Evolutionary conservation across 2,113 vertebrate species (phyloP).

Genomic region (Potamarius usumacintae): DNA sequence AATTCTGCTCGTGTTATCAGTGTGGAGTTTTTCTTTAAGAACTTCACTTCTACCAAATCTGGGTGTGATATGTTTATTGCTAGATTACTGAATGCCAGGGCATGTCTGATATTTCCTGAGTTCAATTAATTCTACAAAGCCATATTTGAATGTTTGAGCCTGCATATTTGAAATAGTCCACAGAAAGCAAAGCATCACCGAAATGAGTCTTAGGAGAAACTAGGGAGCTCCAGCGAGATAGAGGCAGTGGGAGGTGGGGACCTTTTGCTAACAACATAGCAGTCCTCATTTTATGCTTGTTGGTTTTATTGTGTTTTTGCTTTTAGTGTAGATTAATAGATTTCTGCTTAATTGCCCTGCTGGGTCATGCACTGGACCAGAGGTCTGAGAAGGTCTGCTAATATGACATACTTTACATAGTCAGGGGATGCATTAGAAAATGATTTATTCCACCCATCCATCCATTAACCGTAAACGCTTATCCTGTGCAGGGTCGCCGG

Average conservation of each 20-base stretch:
- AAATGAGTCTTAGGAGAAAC: not conserved
- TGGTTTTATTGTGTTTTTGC: slow-evolving; percentile 62
- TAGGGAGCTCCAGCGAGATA: slow-evolving; percentile 16
- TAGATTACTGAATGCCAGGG: not conserved
- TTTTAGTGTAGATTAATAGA: slow-evolving; percentile 50
- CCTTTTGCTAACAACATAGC: slow-evolving; percentile 56
- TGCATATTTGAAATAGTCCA: not conserved
- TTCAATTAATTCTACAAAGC: not conserved
- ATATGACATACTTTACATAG: not conserved
- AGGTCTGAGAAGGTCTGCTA: not conserved
- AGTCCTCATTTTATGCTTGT: slow-evolving; percentile 64
- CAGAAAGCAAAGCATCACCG: not conserved
- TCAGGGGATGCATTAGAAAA: not conserved
- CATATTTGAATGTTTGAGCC: not conserved
- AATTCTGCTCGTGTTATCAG: not conserved
- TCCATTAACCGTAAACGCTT: too few relatives aligned
- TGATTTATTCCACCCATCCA: too few relatives aligned
- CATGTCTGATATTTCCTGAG: not conserved
- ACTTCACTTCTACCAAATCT: not conserved
- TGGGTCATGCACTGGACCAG: slow-evolving; percentile 54
- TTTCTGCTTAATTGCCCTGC: slow-evolving; percentile 56
- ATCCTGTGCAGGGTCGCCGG: too few relatives aligned
- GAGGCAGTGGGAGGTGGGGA: slow-evolving; percentile 46
- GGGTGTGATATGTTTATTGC: not conserved
- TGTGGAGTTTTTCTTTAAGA: not conserved